A percentile compares a stretch with the other conserved stretches of the same genome.
These are phyloP conservation scores for Drosophila dunni DNA, from an alignment of 1,140 invertebrate species.

Conservation along the genomic window DNA sequence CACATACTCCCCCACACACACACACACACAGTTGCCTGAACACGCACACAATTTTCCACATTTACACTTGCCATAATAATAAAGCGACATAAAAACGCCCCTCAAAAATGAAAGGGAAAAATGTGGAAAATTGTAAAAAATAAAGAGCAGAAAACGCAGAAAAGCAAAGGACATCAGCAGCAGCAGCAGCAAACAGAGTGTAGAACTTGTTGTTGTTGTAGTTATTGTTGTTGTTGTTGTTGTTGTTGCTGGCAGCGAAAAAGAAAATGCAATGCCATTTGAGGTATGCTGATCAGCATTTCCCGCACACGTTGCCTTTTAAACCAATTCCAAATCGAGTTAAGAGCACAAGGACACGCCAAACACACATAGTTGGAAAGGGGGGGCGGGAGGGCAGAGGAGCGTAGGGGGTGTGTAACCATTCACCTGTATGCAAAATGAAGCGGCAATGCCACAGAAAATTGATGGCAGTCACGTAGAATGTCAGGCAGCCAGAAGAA, in stretches of 20 bases:
- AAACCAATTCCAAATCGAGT: conserved; percentile 81
- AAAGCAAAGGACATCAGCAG: conserved; percentile 18
- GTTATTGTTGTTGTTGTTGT: conserved; percentile 20
- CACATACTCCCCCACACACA: conserved; percentile 21
- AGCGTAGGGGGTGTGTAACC: conserved; percentile 1
- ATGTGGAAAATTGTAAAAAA: conserved; percentile 10
- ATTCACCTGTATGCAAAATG: conserved; percentile 80
- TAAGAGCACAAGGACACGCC: conserved; percentile 70
- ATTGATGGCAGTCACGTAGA: conserved; percentile 82
- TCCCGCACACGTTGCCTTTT: conserved; percentile 67
- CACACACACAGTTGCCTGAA: conserved; percentile 14
- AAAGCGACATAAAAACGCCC: conserved; percentile 66
- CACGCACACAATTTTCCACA: conserved; percentile 63
- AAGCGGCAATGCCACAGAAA: conserved; percentile 79
- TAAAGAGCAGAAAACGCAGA: background rate
- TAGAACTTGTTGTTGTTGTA: conserved; percentile 28
- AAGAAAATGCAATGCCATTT: conserved; percentile 58
- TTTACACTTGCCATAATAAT: conserved; percentile 80
- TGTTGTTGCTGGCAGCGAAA: conserved; percentile 1
- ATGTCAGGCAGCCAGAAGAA: conserved; percentile 59
- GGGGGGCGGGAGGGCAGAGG: background rate
- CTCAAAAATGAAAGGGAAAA: background rate
- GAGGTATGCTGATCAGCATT: conserved; percentile 72
- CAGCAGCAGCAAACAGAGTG: conserved; percentile 28
- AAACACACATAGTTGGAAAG: background rate